These are phyloP conservation scores for Trachelipus rathkii DNA, from an alignment of 1,140 invertebrate genomes.

Conservation along the genomic window DNA sequence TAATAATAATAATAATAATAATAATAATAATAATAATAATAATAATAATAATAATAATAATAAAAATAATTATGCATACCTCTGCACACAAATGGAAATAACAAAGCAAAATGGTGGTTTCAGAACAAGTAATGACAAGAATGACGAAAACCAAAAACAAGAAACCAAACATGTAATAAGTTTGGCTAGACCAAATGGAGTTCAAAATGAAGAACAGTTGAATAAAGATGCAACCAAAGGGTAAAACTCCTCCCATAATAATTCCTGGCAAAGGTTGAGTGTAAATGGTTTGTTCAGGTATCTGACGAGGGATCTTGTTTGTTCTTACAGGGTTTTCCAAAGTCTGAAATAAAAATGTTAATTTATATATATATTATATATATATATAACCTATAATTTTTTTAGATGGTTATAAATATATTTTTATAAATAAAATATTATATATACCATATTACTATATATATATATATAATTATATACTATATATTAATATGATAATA, in stretches of 20 bases:
- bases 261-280: slow-evolving; percentile 68
- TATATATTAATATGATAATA: too few species aligned
- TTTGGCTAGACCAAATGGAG: slow-evolving; percentile 96
- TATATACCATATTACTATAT: too few species aligned
- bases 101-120: slow-evolving; percentile 95
- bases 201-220: slow-evolving; percentile 99
- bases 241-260: slow-evolving; percentile 95
- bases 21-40: too few species aligned
- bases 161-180: slow-evolving; percentile 99
- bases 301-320: slow-evolving; percentile 96
- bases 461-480: too few species aligned
- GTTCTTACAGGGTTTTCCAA: slow-evolving; percentile 95
- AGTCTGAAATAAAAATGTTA: too few species aligned
- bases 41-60: slow-evolving; percentile 22
- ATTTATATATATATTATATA: too few species aligned
- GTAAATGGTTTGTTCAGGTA: slow-evolving; percentile 95
- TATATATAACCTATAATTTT: too few species aligned
- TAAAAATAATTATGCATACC: slow-evolving; percentile 59
- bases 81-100: slow-evolving; percentile 99
- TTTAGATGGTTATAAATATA: too few species aligned
- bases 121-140: slow-evolving; percentile 94
- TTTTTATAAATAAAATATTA: too few species aligned
- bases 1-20: too few species aligned
- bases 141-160: slow-evolving; percentile 96
- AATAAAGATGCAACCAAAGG: slow-evolving; percentile 99